Base-by-base conservation (phyloP, 2,797 vertebrate species). In the Parauchenoglanis ngamensis region DNA sequence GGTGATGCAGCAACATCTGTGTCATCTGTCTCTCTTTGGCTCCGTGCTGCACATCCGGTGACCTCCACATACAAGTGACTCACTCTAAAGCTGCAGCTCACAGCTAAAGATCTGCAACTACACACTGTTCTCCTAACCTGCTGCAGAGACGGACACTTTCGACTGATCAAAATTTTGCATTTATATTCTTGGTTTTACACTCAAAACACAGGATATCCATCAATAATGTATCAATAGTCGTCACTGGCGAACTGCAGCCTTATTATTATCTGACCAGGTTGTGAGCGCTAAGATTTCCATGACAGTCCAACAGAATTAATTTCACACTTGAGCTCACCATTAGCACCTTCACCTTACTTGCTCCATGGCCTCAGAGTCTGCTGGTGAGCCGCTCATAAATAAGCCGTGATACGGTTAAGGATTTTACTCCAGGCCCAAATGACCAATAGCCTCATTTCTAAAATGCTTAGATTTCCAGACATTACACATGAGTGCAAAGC, bases 1-100 rank as follows among this genome's bases (percentile, higher is more conserved):
- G 87, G 90, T 89, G 92, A 91, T 88, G 82, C 70, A 89, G 92
- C 92, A 92, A 93, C 93, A 94, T 94, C 93, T 94, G 93, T 93
- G 93, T 92, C 94, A 94, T 85, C 80, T 82, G 86, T 81, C 84
- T 86, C 89, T 87, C 59, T 90, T 49, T 91, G 89, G 92, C 91
- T 91, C 88, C 46, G 85, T 79, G 87, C 90, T 68, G 90, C 90
- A 88, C 91, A 92, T 91, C 92, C 93, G 90, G 89, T 92, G 93
- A 92, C 93, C 94, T 93, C 90, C 40, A 87, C 28, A 75, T 52
- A 46, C 19, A 85, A 88, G 40, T 25, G 52, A 82, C 65, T 76
- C 57, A 61, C 40, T 25, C 44, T 7, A n/a, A 87, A 78, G 63
- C n/a, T 19, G 59, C 56, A 68, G 59, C 31, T 75, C 56, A 87